These are phyloP conservation scores for Tachysurus vachellii DNA, from an alignment of 2,113 vertebrate genomes.

Conservation along the genomic window DNA sequence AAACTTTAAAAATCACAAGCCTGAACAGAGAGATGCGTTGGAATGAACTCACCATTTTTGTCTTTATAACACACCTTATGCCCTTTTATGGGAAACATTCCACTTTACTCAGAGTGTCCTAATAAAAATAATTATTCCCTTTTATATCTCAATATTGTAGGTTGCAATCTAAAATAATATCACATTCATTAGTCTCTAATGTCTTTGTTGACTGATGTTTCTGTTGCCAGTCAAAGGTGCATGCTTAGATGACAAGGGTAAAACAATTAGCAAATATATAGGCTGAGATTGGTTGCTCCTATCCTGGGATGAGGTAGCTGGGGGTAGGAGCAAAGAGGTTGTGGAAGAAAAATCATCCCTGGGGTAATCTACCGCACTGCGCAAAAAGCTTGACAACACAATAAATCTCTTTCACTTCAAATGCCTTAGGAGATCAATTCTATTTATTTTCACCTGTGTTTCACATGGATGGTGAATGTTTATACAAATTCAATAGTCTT, in stretches of 20 bases:
- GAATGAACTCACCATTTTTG: neutral
- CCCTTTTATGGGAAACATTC: neutral
- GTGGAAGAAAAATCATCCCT: conserved; percentile 64
- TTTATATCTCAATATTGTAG: conserved; percentile 1
- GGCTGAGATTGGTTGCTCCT: conserved; percentile 57
- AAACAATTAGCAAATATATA: conserved; percentile 59
- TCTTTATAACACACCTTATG: neutral
- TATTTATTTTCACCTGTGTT: conserved; percentile 51
- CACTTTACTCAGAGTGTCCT: conserved; percentile 24
- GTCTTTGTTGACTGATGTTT: conserved; percentile 26
- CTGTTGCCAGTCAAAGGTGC: conserved; percentile 10
- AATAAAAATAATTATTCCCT: conserved; percentile 10
- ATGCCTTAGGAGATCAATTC: conserved; percentile 64
- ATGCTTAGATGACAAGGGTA: conserved; percentile 38
- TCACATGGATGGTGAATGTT: conserved; percentile 49
- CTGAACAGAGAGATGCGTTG: neutral
- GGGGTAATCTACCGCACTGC: conserved; percentile 74
- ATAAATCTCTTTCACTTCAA: conserved; percentile 64
- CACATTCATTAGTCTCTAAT: conserved; percentile 21
- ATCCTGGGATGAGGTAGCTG: conserved; percentile 53
- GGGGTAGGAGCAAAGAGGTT: conserved; percentile 57
- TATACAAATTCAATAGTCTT: conserved; percentile 23
- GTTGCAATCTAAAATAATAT: conserved; percentile 12
- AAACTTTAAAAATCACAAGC: neutral
- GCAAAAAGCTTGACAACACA: conserved; percentile 60